Percentiles rank a stretch among this genome's conserved stretches.
Evolutionary conservation across 1,140 invertebrate genomes (phyloP).

Genomic region (Gonioctena quinquepunctata): DNA sequence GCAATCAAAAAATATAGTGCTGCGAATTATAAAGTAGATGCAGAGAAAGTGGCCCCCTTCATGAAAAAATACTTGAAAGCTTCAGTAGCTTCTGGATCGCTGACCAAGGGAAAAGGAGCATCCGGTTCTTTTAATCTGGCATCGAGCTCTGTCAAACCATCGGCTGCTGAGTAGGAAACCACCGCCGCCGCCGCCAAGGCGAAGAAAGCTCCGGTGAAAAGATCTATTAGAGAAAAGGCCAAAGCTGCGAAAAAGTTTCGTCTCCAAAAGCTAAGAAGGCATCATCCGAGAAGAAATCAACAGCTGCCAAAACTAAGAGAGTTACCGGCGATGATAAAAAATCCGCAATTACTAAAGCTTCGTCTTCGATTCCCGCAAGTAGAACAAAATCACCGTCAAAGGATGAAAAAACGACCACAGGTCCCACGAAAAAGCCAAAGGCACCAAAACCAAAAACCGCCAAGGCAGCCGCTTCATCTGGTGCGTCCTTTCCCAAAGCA

Average conservation of each 20-base stretch:
- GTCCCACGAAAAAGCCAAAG: constrained; percentile 36
- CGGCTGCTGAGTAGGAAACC: constrained; percentile 16
- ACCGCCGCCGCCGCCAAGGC: background rate
- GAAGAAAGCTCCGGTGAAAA: background rate
- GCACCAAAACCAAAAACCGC: constrained; percentile 32
- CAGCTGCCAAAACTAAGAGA: constrained; percentile 11
- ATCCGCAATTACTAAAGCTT: background rate
- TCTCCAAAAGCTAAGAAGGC: constrained; percentile 21
- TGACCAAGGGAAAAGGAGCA: constrained; percentile 67
- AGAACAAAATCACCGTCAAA: constrained; percentile 32
- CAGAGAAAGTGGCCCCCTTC: constrained; percentile 59
- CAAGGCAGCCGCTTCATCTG: constrained; percentile 12
- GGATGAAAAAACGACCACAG: constrained; percentile 26
- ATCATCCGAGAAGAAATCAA: constrained; percentile 23
- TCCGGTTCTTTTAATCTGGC: constrained; percentile 65
- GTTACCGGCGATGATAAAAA: constrained; percentile 3
- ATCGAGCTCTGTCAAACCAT: constrained; percentile 10
- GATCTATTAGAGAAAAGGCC: background rate
- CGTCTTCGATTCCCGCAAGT: constrained; percentile 1
- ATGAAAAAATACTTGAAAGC: constrained; percentile 65
- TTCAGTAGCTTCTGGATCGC: constrained; percentile 60
- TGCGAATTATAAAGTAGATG: constrained; percentile 34
- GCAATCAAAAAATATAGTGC: constrained; percentile 61
- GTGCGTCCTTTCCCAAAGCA: background rate
- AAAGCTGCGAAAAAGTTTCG: constrained; percentile 19